Evolutionary conservation across 2,888 invertebrate genomes (phyloP).

Genomic region (Dexiosoma caninum): DNA sequence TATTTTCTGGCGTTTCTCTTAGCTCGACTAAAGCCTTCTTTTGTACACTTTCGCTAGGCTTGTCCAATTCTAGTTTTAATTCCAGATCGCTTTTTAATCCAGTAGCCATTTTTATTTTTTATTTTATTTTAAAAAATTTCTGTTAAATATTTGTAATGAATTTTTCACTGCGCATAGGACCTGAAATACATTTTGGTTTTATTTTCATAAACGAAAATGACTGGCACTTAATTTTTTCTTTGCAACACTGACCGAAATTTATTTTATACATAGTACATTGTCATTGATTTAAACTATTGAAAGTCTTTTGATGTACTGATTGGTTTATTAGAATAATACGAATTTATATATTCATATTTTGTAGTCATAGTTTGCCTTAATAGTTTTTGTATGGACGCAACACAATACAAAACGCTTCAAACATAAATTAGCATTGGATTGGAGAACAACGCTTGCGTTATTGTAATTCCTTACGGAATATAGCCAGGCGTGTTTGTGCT

Average conservation of each 20-base stretch:
- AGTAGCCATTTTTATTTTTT: conserved; percentile 7
- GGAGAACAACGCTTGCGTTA: too few species aligned
- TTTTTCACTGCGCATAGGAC: too few species aligned
- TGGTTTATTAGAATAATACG: not conserved
- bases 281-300: not conserved
- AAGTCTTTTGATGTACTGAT: not conserved
- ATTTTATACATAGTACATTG: not conserved
- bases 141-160: too few species aligned
- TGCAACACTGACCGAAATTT: conserved; percentile 8
- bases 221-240: too few species aligned
- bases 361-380: too few species aligned
- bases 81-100: conserved; percentile 18
- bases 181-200: not conserved
- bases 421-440: too few species aligned
- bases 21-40: conserved; percentile 25
- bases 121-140: too few species aligned
- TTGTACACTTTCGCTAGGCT: not conserved
- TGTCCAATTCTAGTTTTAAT: conserved; percentile 34
- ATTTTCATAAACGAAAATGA: too few species aligned
- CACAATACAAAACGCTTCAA: too few species aligned
- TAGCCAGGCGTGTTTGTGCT: too few species aligned
- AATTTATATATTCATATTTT: not conserved
- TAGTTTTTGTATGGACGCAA: too few species aligned
- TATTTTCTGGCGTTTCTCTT: conserved; percentile 41
- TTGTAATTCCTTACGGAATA: too few species aligned